Base-by-base conservation (phyloP, 2,888 invertebrate species). In the Sphaeridia pumilis region DNA sequence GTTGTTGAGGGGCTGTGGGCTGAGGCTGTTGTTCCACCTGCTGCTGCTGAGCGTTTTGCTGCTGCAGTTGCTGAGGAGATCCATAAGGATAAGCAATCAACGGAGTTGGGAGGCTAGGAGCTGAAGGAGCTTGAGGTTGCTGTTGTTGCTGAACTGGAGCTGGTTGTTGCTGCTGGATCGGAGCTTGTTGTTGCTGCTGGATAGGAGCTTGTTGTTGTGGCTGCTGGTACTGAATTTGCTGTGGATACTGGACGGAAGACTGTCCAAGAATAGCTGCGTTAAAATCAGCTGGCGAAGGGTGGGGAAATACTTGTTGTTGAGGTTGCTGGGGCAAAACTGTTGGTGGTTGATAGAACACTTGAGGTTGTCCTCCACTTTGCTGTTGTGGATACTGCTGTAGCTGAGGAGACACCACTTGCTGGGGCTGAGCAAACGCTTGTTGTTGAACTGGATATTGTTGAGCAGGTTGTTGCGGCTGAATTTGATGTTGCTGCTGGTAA, bases 1-100 rank as follows among this genome's bases (percentile, higher is more conserved):
- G n/a, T 25, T 44, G 44, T n/a, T 38, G 41, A 7, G n/a, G 41
- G 10, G n/a, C 7, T 5, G 41, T n/a, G 10, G 24, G 4, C 10
- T 35, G 59, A 27, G 58, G 57, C 24, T 60, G 63, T 22, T 76
- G 75, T 25, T 66, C 65, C 55, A 69, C 68, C 45, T 68, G 68
- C 34, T 67, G 64, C 53, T 67, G 68, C 31, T 67, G 56, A 27
- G 73, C 64, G 62, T 68, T 44, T n/a, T 46, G 52, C 10, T 22
- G 47, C 35, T 52, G 52, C 7, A 3, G 38, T 20, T 43, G 47
- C 14, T 28, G 46, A 38, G 46, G 20, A n/a, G 21, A 43, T 14
- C 35, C 25, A 17, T 34, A 21, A 20, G 17, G 42, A 14, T 7
- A 21, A 7, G 22, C 27, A 28, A 27, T 25, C 5, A 44, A 26